phyloP scores from a whole-genome alignment of 2,888 invertebrate genomes.

The Scaptomyza reducta region DNA sequence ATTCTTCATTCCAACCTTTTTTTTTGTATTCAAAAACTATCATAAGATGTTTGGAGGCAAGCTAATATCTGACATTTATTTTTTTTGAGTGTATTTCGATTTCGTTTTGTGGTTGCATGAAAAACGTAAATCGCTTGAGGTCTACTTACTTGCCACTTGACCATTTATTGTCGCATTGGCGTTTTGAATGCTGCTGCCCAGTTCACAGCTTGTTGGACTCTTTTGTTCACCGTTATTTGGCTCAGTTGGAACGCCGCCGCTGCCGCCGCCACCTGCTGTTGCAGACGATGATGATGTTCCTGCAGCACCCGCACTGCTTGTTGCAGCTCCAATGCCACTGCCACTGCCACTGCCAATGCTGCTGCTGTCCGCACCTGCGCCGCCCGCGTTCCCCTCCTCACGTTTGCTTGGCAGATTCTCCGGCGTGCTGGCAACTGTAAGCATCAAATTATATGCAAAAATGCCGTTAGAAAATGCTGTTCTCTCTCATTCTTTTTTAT shows the following conservation, averaged over 20 bases:
- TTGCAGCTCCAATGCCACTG: conserved; percentile 25
- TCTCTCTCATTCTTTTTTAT: not conserved
- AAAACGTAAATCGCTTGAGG: conserved; percentile 6
- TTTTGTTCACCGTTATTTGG: conserved; percentile 55
- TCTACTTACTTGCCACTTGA: conserved; percentile 85
- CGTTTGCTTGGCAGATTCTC: conserved; percentile 87
- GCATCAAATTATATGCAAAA: conserved; percentile 66
- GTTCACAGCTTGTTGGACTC: conserved; percentile 58
- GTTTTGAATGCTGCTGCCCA: conserved; percentile 42
- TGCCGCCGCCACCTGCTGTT: conserved; percentile 21
- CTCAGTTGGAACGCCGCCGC: conserved; percentile 33
- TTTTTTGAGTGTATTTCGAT: not conserved
- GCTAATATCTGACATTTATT: too few relatives aligned
- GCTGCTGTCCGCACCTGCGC: conserved; percentile 33
- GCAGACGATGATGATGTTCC: not conserved
- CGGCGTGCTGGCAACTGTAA: conserved; percentile 94
- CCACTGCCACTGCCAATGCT: conserved; percentile 9
- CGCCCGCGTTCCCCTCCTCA: conserved; percentile 85
- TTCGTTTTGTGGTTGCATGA: not conserved
- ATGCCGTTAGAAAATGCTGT: conserved; percentile 33
- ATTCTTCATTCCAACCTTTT: too few relatives aligned
- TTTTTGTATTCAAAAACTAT: too few relatives aligned
- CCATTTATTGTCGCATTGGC: conserved; percentile 83
- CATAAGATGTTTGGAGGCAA: too few relatives aligned
- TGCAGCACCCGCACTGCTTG: conserved; percentile 18